Base-by-base conservation (phyloP, 2,888 invertebrate species). In the Drosophila demipolita region DNA sequence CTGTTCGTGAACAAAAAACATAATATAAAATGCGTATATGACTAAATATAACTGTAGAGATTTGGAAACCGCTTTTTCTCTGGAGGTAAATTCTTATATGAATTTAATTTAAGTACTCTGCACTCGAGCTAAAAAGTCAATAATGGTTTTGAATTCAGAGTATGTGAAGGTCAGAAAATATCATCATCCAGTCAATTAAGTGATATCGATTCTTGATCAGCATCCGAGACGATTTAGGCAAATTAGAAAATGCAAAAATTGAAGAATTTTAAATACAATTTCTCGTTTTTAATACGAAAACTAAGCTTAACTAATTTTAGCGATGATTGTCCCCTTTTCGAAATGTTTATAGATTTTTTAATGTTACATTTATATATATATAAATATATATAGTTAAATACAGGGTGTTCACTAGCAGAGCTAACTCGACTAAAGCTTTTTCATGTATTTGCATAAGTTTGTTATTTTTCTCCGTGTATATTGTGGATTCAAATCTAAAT, bases 401-500 rank as follows among this genome's bases (percentile, higher is more conserved):
- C 9, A n/a, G n/a, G 1, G 0, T n/a, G n/a, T 40, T 40, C 5
- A 1, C 1, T n/a, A n/a, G 29, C 9, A 4, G 0, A 40, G n/a
- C 11, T n/a, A n/a, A 11, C 9, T 40, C n/a, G 9, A n/a, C 40
- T 45, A 15, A 45, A 8, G 3, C 7, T 3, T 45, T 45, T 12
- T 20, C 23, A 45, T 23, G 20, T 15, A 7, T 7, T 7, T 15
- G 45, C 12, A 15, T 23, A 12, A 26, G 26, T 26, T 12, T 7
- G 1, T 11, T 38, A 1, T 1, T 20, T 12, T 45, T 15, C 15
- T 45, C 1, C 4, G 23, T 45, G 15, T 45, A 45, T 23, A 8
- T 15, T 23, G 23, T 45, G 45, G 23, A 8, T 23, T 23, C 23
- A 23, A 45, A 23, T 63, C 35, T 20, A 68, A 75, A 64, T 66